Percentiles rank a stretch among this genome's conserved stretches.
Conservation (phyloP, 2,888 invertebrate species). For the Sialis lutaria region DNA sequence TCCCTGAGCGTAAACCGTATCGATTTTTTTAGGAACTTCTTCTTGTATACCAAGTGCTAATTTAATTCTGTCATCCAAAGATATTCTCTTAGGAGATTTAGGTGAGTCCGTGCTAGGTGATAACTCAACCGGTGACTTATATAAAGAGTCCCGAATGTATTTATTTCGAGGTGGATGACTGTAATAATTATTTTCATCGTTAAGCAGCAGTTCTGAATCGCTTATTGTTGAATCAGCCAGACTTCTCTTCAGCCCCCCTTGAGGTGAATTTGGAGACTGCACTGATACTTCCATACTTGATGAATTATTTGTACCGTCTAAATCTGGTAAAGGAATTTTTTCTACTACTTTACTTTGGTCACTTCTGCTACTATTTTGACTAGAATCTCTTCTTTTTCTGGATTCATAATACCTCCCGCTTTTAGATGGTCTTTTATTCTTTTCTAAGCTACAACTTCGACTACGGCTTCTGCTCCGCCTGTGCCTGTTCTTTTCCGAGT, state of each 20-base stretch:
- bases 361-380: no score
- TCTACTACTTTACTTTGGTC: not conserved
- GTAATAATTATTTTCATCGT: slow-evolving; percentile 12
- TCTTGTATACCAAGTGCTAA: slow-evolving; percentile 36
- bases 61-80: slow-evolving; percentile 40
- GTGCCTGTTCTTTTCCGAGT: not conserved
- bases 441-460: not conserved
- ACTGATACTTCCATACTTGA: slow-evolving; percentile 6
- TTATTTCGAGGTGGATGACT: not conserved
- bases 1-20: slow-evolving; percentile 8
- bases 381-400: no score
- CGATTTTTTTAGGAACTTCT: slow-evolving; percentile 11
- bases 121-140: not conserved
- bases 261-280: slow-evolving; percentile 19
- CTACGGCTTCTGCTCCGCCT: not conserved
- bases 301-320: not conserved
- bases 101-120: slow-evolving; percentile 6
- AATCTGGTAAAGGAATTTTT: not conserved
- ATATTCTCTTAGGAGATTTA: slow-evolving; percentile 34
- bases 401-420: no score
- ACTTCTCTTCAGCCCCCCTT: slow-evolving; percentile 25
- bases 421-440: no score
- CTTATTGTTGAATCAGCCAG: slow-evolving; percentile 35
- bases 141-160: not conserved
- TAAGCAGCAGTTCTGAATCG: slow-evolving; percentile 26